Percentiles rank a stretch among this genome's conserved stretches.
phyloP scores from a whole-genome alignment of 2,888 invertebrate genomes.

The Peribatodes rhomboidaria region DNA sequence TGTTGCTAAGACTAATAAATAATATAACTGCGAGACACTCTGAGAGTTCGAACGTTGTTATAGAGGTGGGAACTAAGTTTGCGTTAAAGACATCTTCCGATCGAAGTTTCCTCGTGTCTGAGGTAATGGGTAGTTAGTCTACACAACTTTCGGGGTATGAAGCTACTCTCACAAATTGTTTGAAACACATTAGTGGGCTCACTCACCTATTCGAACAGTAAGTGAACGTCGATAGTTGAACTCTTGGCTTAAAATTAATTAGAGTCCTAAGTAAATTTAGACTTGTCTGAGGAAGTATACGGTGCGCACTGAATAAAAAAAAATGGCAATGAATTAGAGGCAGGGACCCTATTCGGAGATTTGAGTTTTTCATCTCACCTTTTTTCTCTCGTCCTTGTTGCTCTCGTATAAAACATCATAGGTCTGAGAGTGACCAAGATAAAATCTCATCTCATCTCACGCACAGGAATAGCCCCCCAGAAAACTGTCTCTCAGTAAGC shows the following conservation, averaged over 20 bases:
- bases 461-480: too few species aligned
- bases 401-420: too few species aligned
- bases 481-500: too few species aligned
- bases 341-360: not conserved
- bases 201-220: constrained; percentile 11
- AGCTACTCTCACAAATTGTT: constrained; percentile 24
- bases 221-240: constrained; percentile 10
- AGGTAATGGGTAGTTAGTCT: constrained; percentile 24
- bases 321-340: not conserved
- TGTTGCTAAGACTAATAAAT: constrained; percentile 37
- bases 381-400: too few species aligned
- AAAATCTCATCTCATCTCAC: too few species aligned
- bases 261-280: not conserved
- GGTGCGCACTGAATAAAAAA: not conserved
- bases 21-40: constrained; percentile 36
- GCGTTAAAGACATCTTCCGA: constrained; percentile 31
- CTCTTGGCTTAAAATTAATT: not conserved
- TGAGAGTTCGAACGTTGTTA: constrained; percentile 31
- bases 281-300: not conserved
- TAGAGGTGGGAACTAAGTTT: constrained; percentile 27
- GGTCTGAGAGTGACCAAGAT: too few species aligned
- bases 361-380: too few species aligned
- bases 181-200: constrained; percentile 21
- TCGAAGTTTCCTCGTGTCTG: constrained; percentile 23
- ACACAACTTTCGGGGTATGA: constrained; percentile 21